A percentile compares a stretch with the other conserved stretches of the same genome.
These are phyloP conservation scores for Mesembrinibis cayennensis DNA, from an alignment of 2,113 vertebrate species.

Conservation along the genomic window DNA sequence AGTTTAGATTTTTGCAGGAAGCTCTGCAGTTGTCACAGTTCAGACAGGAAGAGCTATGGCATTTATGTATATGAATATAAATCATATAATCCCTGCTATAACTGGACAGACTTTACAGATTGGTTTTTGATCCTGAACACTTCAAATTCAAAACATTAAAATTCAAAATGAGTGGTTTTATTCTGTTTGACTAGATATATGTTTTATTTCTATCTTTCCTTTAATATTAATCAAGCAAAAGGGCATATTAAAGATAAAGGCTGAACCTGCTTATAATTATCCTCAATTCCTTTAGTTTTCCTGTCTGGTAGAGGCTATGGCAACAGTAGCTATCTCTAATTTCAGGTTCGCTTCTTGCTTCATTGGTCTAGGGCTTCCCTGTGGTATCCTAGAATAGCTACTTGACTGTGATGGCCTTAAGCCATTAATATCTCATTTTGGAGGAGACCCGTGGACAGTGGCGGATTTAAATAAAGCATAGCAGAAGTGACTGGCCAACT, in stretches of 20 bases:
- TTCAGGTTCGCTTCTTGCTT: background rate
- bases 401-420: conserved; percentile 19
- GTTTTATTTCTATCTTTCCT: background rate
- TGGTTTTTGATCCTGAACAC: background rate
- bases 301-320: background rate
- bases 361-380: conserved; percentile 37
- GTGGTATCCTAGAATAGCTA: conserved; percentile 41
- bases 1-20: background rate
- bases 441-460: conserved; percentile 9
- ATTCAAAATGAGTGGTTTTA: background rate
- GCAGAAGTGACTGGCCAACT: conserved; percentile 14
- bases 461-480: conserved; percentile 46
- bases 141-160: background rate
- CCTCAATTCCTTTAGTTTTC: background rate
- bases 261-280: background rate
- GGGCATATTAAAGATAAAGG: background rate
- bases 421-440: conserved; percentile 29
- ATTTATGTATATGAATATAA: background rate
- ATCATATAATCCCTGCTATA: background rate
- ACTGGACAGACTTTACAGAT: background rate
- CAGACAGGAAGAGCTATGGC: background rate
- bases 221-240: background rate
- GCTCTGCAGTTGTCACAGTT: background rate
- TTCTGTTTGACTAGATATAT: background rate
- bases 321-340: background rate